phyloP scores from a whole-genome alignment of 2,888 invertebrate genomes.

The Scelioninae gen. 1 region DNA sequence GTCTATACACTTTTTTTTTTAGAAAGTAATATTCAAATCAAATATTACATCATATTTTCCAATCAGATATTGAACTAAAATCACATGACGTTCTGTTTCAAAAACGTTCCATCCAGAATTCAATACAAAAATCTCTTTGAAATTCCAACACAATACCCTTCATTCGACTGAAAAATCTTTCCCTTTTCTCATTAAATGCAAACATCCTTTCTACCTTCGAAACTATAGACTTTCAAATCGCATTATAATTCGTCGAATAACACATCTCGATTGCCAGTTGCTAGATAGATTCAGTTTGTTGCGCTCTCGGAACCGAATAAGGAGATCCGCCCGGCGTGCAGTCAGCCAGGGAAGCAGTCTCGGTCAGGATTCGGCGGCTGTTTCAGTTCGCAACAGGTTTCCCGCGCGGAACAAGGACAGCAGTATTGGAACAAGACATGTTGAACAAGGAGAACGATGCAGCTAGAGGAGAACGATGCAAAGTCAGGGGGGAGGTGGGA shows the following conservation, averaged over 20 bases:
- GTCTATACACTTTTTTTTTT: too few relatives aligned
- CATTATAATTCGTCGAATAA: constrained; percentile 34
- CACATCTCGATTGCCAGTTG: constrained; percentile 32
- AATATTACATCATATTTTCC: too few relatives aligned
- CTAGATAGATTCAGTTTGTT: constrained; percentile 58
- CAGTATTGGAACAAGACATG: neutral
- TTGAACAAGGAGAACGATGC: constrained; percentile 12
- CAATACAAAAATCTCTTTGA: too few relatives aligned
- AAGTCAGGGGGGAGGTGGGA: constrained; percentile 17
- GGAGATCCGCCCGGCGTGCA: constrained; percentile 78
- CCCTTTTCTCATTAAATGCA: too few relatives aligned
- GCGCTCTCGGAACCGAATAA: constrained; percentile 68
- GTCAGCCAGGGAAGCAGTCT: constrained; percentile 73
- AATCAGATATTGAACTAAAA: too few relatives aligned
- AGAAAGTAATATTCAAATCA: too few relatives aligned
- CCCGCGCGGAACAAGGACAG: constrained; percentile 64
- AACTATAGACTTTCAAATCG: constrained; percentile 44
- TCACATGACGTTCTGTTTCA: too few relatives aligned
- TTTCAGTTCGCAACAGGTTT: constrained; percentile 83
- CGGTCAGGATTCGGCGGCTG: constrained; percentile 79
- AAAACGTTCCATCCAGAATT: too few relatives aligned
- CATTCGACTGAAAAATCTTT: too few relatives aligned
- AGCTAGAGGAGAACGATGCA: constrained; percentile 16
- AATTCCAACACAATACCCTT: too few relatives aligned
- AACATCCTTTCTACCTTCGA: too few relatives aligned